These are phyloP conservation scores for Pollenia angustigena DNA, from an alignment of 2,888 invertebrate genomes.

Conservation along the genomic window DNA sequence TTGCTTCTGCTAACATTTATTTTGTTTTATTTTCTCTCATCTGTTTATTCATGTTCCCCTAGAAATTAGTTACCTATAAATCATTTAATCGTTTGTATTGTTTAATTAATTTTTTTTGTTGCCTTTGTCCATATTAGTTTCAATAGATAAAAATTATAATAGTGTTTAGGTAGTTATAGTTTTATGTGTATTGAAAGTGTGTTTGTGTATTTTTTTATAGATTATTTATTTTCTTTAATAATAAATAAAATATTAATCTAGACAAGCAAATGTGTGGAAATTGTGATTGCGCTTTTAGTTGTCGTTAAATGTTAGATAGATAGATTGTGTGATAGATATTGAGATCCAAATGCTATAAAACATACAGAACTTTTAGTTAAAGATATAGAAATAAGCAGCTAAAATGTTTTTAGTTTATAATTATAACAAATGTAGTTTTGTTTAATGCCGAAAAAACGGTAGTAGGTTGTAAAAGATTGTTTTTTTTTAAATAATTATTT, in stretches of 20 bases:
- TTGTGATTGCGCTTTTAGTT: slow-evolving; percentile 60
- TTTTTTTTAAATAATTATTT: background rate
- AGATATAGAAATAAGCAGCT: too few relatives aligned
- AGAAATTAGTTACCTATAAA: slow-evolving; percentile 40
- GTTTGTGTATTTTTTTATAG: slow-evolving; percentile 3
- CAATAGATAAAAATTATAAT: slow-evolving; percentile 40
- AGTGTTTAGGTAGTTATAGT: slow-evolving; percentile 42
- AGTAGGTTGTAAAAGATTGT: slow-evolving; percentile 33
- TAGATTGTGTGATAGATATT: slow-evolving; percentile 6
- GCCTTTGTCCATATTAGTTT: slow-evolving; percentile 24
- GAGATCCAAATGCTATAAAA: background rate
- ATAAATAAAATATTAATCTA: slow-evolving; percentile 65
- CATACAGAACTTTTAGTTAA: too few relatives aligned
- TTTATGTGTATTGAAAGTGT: background rate
- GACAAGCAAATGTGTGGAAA: slow-evolving; percentile 55
- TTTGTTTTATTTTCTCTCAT: background rate
- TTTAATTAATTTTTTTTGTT: background rate
- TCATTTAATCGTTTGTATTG: slow-evolving; percentile 50
- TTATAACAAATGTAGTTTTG: background rate
- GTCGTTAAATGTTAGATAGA: slow-evolving; percentile 8
- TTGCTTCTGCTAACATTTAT: background rate
- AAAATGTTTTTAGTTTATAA: too few relatives aligned
- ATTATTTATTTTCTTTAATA: slow-evolving; percentile 16
- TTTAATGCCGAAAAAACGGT: background rate
- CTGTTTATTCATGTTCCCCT: slow-evolving; percentile 36